Conservation (phyloP, 53 echinoderm and acorn worm genomes). For the Paelopatides confundens region DNA sequence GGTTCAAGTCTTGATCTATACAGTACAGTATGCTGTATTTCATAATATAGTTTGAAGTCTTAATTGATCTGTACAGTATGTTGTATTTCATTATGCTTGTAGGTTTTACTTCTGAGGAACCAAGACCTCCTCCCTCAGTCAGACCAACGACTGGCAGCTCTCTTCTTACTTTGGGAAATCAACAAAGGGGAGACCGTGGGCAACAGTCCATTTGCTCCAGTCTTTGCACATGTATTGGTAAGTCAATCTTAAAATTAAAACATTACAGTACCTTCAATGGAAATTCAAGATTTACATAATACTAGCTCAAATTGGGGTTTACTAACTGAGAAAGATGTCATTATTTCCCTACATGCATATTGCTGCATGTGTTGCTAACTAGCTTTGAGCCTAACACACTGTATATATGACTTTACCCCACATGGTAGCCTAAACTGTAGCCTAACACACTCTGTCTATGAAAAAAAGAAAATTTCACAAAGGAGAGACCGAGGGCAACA, state of each 20-base stretch:
- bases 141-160: slow-evolving; percentile 87
- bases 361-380: too few relatives aligned
- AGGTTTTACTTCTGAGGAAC: slow-evolving; percentile 87
- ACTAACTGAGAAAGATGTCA: too few relatives aligned
- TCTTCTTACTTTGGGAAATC: slow-evolving; percentile 97
- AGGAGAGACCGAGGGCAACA: slow-evolving; percentile 86
- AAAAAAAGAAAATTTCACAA: too few relatives aligned
- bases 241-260: too few relatives aligned
- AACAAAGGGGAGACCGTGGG: slow-evolving; percentile 89
- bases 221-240: slow-evolving; percentile 91
- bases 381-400: too few relatives aligned
- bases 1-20: not conserved
- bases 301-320: too few relatives aligned
- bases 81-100: not conserved
- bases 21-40: not conserved
- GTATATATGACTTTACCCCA: too few relatives aligned
- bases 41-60: not conserved
- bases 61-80: not conserved
- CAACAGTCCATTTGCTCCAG: slow-evolving; percentile 88
- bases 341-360: too few relatives aligned
- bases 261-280: too few relatives aligned
- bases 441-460: too few relatives aligned
- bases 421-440: too few relatives aligned
- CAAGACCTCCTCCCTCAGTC: slow-evolving; percentile 83
- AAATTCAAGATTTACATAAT: too few relatives aligned